Evolutionary conservation across 1,140 invertebrate species (phyloP).

Genomic region (Drosophila santomea): DNA sequence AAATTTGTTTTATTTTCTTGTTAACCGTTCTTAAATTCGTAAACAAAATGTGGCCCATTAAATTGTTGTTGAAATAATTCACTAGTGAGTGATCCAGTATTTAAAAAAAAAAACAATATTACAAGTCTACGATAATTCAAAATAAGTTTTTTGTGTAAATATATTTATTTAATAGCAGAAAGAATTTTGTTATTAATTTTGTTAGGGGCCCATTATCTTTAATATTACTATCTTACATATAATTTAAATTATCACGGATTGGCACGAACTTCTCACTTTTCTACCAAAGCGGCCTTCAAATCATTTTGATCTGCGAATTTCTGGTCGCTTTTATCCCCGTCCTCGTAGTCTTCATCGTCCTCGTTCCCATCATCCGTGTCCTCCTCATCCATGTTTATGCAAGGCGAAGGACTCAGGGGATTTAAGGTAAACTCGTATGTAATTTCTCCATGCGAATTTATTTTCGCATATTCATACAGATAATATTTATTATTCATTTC

Average conservation of each 20-base stretch:
- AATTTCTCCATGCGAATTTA: constrained; percentile 15
- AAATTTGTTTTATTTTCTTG: too few relatives aligned
- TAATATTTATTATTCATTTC: constrained; percentile 48
- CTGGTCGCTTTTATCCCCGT: not conserved
- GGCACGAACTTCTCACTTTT: not conserved
- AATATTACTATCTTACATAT: too few relatives aligned
- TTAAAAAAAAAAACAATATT: too few relatives aligned
- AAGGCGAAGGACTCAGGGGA: not conserved
- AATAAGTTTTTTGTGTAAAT: too few relatives aligned
- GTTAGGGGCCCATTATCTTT: too few relatives aligned
- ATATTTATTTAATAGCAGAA: too few relatives aligned
- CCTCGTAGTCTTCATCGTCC: not conserved
- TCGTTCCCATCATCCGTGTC: not conserved
- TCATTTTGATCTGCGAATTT: not conserved
- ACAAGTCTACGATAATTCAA: too few relatives aligned
- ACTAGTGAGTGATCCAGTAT: too few relatives aligned
- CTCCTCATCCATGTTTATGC: not conserved
- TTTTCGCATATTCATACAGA: constrained; percentile 48
- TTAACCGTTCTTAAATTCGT: too few relatives aligned
- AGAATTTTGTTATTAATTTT: too few relatives aligned
- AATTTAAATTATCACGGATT: not conserved
- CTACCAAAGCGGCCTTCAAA: not conserved
- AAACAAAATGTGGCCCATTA: too few relatives aligned
- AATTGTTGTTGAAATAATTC: too few relatives aligned
- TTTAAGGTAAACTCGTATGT: constrained; percentile 18